phyloP scores from a whole-genome alignment of 2,797 vertebrate species.

The Sebastes hubbsi region DNA sequence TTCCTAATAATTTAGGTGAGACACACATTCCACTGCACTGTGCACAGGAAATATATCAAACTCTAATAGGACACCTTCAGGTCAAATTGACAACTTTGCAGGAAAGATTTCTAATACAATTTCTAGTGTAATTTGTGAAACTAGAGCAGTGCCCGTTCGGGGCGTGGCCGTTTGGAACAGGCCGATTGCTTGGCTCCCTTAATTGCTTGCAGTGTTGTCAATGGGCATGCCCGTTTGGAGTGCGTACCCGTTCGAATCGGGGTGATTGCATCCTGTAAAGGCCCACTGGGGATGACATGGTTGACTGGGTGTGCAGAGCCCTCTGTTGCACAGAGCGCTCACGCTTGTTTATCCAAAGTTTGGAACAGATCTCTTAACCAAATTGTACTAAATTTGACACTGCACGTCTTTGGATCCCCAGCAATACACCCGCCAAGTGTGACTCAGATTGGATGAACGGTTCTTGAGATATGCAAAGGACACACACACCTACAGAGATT shows the following conservation, averaged over 20 bases:
- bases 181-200: too few species aligned
- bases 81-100: background rate
- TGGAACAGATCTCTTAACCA: background rate
- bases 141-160: background rate
- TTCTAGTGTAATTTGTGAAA: background rate
- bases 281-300: background rate
- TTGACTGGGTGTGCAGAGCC: background rate
- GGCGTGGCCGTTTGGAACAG: too few species aligned
- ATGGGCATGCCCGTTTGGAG: too few species aligned
- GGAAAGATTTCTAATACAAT: background rate
- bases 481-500: too few species aligned
- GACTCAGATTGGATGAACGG: too few species aligned
- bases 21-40: background rate
- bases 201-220: too few species aligned
- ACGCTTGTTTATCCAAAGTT: background rate
- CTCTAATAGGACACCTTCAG: background rate
- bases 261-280: background rate
- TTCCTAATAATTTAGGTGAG: too few species aligned
- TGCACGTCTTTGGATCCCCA: background rate
- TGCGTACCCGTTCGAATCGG: too few species aligned
- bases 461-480: too few species aligned
- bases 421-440: background rate
- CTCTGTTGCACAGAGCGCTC: background rate
- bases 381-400: background rate
- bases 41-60: background rate